Conservation (phyloP, 2,113 vertebrate species). For the Spilogale gracilis region DNA sequence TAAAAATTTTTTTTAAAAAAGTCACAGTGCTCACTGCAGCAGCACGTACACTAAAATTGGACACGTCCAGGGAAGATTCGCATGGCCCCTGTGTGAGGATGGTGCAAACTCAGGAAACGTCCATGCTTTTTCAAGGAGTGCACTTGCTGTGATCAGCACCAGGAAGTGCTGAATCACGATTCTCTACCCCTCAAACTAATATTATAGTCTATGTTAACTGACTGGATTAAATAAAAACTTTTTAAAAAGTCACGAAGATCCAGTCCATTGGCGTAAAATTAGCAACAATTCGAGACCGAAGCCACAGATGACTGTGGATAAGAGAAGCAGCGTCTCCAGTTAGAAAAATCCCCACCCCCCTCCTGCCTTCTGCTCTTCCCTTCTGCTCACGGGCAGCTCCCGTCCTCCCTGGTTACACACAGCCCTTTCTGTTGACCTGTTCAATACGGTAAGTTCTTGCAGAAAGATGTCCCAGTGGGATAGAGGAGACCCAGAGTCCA, state of each 20-base stretch:
- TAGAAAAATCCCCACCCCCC: not conserved
- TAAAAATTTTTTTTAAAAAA: not conserved
- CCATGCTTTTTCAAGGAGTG: not conserved
- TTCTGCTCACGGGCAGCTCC: not conserved
- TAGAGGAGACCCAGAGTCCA: not conserved
- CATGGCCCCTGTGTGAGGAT: not conserved
- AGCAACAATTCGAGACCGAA: not conserved
- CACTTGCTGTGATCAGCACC: not conserved
- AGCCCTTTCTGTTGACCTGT: not conserved
- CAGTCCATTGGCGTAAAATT: not conserved
- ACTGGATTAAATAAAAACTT: not conserved
- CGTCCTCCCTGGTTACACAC: accelerated
- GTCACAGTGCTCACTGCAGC: not conserved
- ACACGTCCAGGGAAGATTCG: not conserved
- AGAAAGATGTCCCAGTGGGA: not conserved
- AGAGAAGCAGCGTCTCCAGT: not conserved
- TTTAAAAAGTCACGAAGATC: not conserved
- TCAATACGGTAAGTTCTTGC: not conserved
- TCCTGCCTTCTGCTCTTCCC: not conserved
- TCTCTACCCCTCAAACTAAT: not conserved
- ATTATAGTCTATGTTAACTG: not conserved
- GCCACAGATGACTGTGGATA: no score
- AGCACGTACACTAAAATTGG: not conserved
- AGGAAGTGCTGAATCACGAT: no score
- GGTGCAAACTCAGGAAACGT: not conserved